These are phyloP conservation scores for Oreochromis mossambicus DNA, from an alignment of 2,797 vertebrate genomes.

Conservation along the genomic window DNA sequence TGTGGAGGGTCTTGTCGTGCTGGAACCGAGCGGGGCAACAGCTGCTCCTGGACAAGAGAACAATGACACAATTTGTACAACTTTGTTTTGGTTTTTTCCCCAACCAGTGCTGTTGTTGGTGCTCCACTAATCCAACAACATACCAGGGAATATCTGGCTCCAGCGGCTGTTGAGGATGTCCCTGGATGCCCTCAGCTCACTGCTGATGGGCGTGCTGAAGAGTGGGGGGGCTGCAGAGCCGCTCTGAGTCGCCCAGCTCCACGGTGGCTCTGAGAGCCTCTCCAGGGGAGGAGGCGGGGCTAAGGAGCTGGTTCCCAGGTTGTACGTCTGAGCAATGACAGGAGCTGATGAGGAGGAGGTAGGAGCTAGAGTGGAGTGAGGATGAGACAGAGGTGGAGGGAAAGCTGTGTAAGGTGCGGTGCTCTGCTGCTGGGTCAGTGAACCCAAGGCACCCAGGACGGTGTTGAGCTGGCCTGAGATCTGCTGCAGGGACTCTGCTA, in stretches of 20 bases:
- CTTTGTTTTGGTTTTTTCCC: accelerated
- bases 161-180: conserved; percentile 77
- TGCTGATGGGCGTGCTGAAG: conserved; percentile 21
- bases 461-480: conserved; percentile 84
- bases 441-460: conserved; percentile 70
- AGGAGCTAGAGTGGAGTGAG: neutral
- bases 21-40: conserved; percentile 30
- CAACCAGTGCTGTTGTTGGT: neutral
- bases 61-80: neutral
- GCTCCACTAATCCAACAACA: neutral
- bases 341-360: neutral
- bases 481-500: conserved; percentile 82
- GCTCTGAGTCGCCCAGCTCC: conserved; percentile 63
- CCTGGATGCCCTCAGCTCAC: conserved; percentile 57
- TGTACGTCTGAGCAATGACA: neutral
- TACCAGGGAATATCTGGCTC: conserved; percentile 85
- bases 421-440: conserved; percentile 60
- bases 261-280: conserved; percentile 27
- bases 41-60: conserved; percentile 55
- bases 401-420: neutral
- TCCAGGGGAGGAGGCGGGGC: neutral
- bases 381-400: conserved; percentile 6
- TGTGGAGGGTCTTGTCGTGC: conserved; percentile 23
- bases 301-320: neutral
- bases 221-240: conserved; percentile 42